These are phyloP conservation scores for Nestor notabilis DNA, from an alignment of 2,113 vertebrate species.

Conservation along the genomic window DNA sequence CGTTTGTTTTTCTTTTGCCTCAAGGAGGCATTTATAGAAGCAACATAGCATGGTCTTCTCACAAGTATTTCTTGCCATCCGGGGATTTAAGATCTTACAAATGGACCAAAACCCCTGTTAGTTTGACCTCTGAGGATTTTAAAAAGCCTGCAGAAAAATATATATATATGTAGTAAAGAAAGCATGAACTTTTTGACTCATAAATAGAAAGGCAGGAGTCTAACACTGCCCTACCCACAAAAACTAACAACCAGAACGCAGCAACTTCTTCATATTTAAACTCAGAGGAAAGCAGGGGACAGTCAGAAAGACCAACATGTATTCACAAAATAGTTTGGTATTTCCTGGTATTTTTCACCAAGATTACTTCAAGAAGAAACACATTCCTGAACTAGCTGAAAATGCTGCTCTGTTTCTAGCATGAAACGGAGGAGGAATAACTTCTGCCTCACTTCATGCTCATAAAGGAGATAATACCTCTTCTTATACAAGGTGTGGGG, in stretches of 20 bases:
- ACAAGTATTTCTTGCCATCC: conserved; percentile 39
- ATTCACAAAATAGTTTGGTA: neutral
- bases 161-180: neutral
- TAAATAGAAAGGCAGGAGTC: neutral
- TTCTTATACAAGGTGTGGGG: neutral
- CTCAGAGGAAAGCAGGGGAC: neutral
- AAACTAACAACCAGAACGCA: neutral
- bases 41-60: neutral
- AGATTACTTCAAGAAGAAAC: neutral
- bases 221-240: neutral
- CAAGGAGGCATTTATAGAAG: conserved; percentile 2
- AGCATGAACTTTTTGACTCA: neutral
- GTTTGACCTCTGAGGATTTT: conserved; percentile 51
- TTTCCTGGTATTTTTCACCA: neutral
- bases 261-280: neutral
- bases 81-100: conserved; percentile 46
- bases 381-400: neutral
- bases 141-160: conserved; percentile 32
- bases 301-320: neutral
- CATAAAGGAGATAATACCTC: neutral
- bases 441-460: conserved; percentile 1
- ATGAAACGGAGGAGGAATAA: neutral
- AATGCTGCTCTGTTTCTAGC: neutral
- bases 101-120: conserved; percentile 35
- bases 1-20: neutral